Percentiles rank a stretch among this genome's conserved stretches.
Evolutionary conservation across 2,888 invertebrate genomes (phyloP).

Genomic region (Leucophora obtusa): DNA sequence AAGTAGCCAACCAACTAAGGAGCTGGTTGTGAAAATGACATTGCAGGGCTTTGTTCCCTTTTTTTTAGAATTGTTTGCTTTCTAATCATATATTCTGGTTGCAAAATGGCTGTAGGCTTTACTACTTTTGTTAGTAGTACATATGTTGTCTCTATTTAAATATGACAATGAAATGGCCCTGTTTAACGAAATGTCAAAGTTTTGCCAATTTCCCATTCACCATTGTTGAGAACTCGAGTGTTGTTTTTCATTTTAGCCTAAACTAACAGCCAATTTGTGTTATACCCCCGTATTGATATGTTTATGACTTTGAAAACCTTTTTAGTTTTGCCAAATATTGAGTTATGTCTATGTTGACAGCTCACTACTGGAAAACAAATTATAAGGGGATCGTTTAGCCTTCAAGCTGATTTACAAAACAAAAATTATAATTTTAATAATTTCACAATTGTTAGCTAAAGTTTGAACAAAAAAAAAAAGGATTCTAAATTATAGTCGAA

Average conservation of each 20-base stretch:
- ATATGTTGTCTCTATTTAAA: background rate
- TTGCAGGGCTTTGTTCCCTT: background rate
- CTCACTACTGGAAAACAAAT: background rate
- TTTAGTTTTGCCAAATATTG: slow-evolving; percentile 37
- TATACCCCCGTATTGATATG: background rate
- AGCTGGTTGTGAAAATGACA: slow-evolving; percentile 1
- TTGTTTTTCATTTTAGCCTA: slow-evolving; percentile 13
- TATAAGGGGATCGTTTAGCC: slow-evolving; percentile 3
- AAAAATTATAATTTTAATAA: slow-evolving; percentile 9
- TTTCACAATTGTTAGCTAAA: slow-evolving; percentile 4
- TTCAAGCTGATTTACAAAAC: slow-evolving; percentile 14
- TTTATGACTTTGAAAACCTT: slow-evolving; percentile 4
- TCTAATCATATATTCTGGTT: background rate
- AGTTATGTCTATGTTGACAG: background rate
- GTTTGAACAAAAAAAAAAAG: background rate
- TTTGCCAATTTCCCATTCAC: background rate
- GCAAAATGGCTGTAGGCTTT: background rate
- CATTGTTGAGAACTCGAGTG: background rate
- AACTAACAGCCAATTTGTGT: slow-evolving; percentile 23
- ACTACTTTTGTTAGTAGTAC: background rate
- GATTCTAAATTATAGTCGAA: too few relatives aligned
- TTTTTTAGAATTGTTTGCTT: background rate
- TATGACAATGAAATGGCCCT: background rate
- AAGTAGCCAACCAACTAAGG: background rate
- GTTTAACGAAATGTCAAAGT: background rate